phyloP scores from a whole-genome alignment of 1,140 invertebrate species.

The Nasonia vitripennis region DNA sequence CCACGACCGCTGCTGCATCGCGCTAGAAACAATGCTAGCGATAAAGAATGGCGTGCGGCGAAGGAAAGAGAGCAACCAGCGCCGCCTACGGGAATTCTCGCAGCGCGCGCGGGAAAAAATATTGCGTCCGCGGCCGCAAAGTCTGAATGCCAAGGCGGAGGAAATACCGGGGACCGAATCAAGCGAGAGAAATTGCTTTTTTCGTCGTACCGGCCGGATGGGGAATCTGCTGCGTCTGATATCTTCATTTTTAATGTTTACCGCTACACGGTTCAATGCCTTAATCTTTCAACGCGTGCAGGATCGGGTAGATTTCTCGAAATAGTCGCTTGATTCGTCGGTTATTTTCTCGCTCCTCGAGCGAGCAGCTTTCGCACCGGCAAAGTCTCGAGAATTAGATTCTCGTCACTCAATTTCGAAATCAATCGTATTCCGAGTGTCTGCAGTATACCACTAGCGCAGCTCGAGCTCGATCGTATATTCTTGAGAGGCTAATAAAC shows the following conservation, averaged over 20 bases:
- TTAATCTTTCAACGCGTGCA: no score
- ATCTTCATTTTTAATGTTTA: conserved; percentile 5
- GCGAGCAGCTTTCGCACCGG: no score
- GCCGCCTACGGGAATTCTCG: conserved; percentile 26
- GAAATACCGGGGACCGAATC: conserved; percentile 25
- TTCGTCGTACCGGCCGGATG: neutral
- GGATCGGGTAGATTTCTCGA: neutral
- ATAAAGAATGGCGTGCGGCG: conserved; percentile 28
- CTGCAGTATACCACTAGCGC: no score
- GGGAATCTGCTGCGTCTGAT: neutral
- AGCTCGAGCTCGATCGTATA: neutral
- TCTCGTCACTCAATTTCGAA: neutral
- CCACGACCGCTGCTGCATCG: conserved; percentile 11
- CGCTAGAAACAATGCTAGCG: conserved; percentile 42
- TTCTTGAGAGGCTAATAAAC: neutral
- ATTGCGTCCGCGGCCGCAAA: conserved; percentile 11
- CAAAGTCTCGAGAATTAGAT: neutral
- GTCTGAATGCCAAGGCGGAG: conserved; percentile 35
- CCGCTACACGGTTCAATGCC: no score
- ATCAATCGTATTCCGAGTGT: neutral
- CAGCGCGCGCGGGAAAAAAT: conserved; percentile 20
- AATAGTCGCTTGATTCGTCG: no score
- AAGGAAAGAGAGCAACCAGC: neutral
- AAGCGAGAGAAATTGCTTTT: conserved; percentile 48
- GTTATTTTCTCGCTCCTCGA: neutral